Evolutionary conservation across 2,113 vertebrate species (phyloP).

Genomic region (Melozone crissalis): DNA sequence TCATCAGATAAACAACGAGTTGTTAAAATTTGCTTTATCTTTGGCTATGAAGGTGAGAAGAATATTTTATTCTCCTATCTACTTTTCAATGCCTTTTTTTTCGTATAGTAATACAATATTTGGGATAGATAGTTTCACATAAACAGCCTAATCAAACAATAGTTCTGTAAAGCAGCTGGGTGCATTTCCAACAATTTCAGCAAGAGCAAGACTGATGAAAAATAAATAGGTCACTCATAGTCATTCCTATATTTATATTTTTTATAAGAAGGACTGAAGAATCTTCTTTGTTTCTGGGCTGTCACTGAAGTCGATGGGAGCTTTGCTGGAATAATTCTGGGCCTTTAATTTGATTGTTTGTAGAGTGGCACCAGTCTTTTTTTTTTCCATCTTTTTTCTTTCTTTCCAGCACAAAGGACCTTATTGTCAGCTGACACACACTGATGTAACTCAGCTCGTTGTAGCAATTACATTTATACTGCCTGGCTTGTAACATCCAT

Average conservation of each 20-base stretch:
- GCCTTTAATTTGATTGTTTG: slow-evolving; percentile 26
- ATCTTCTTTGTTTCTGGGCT: not conserved
- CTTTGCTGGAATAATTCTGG: slow-evolving; percentile 3
- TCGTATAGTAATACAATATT: not conserved
- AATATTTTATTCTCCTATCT: not conserved
- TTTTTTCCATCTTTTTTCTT: slow-evolving; percentile 3
- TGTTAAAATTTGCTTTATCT: not conserved
- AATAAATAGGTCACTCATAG: not conserved
- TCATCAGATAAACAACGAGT: not conserved
- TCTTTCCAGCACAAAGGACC: slow-evolving; percentile 1
- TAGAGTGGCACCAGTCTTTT: not conserved
- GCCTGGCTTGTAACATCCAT: not conserved
- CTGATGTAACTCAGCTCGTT: slow-evolving; percentile 1
- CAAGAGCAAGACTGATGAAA: not conserved
- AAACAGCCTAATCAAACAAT: not conserved
- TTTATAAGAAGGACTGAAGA: not conserved
- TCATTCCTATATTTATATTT: not conserved
- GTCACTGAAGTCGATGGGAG: not conserved
- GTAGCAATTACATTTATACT: not conserved
- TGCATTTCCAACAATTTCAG: slow-evolving; percentile 5
- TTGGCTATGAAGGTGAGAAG: not conserved
- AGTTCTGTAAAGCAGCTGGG: not conserved
- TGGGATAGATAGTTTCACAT: not conserved
- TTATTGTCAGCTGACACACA: not conserved
- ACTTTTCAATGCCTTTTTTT: not conserved